phyloP scores from a whole-genome alignment of 35 echinoderm and acorn worm species.

The Apostichopus californicus region DNA sequence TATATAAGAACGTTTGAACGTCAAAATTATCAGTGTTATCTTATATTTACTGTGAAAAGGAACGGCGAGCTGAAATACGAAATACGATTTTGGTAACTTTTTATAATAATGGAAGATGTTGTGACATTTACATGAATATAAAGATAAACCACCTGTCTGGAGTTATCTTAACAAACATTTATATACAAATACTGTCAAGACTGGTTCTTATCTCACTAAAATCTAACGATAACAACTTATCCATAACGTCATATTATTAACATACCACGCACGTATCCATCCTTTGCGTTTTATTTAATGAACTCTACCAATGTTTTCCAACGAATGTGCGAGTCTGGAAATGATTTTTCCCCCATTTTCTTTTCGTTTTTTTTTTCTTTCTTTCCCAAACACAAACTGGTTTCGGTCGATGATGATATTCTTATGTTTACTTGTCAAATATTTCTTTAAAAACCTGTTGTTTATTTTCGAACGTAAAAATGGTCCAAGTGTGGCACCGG shows the following conservation, averaged over 20 bases:
- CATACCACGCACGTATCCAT: neutral
- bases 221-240: neutral
- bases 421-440: neutral
- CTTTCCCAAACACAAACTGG: neutral
- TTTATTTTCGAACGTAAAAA: slow-evolving; percentile 16
- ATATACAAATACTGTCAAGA: no score
- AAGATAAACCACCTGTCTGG: no score
- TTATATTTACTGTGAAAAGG: no score
- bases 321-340: neutral
- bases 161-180: no score
- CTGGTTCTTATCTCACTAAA: neutral
- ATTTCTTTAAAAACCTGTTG: neutral
- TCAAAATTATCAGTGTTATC: no score
- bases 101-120: no score
- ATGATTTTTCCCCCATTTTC: neutral
- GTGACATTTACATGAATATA: no score
- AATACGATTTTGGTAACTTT: no score
- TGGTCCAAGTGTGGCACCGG: neutral
- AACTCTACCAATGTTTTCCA: neutral
- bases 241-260: neutral
- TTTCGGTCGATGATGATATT: neutral
- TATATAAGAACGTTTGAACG: no score
- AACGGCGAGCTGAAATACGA: no score
- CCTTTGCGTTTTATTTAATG: neutral
- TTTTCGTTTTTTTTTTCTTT: neutral